Base-by-base conservation (phyloP, 30 jellyfish, hydroid and myxozoan genomes). In the Hydra vulgaris region DNA sequence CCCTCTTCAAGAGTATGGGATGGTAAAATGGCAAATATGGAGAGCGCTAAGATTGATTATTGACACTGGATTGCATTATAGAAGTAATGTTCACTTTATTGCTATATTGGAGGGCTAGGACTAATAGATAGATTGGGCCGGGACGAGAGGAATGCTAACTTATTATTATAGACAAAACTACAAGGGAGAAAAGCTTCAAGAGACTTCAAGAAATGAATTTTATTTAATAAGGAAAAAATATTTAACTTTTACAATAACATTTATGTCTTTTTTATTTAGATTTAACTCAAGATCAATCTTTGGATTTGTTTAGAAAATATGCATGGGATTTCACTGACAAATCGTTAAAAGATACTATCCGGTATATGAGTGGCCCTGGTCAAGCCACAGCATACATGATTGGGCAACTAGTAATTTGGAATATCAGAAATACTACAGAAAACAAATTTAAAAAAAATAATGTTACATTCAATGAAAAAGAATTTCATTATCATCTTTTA, bases 371-470 rank as follows among this genome's bases (percentile, higher is more conserved):
- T 73, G 96, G 70, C 70, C 96, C 98, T 16, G 98, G 98, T 8
- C 98, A 91, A 78, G 98, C 98, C 8, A 91, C 98, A 7, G 98
- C 98, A 18, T 91, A 91, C 76, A 91, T 91, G 98, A 91, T 91
- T 69, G 98, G 98, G 21, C 98, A 91, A 78, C 80, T 91, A 73
- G 95, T 95, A 17, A 91, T 91, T 12, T 91, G 98, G 98, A 83
- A 73, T 71, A 82, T 91, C 40, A 86, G 98, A 55, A 91, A 91
- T 77, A 81, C 83, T 56, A 91, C 98, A 40, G 81, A 79, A 66
- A 25, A 73, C 8, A 79, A 83, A 0, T 85, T 91, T 53, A 82
- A 72, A 26, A 74, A 76, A 53, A 89, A 91, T 0, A 83, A 80
- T 53, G 81, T 86, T 19, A 27, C 68, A 25, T 91, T 91, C 79